A percentile compares a stretch with the other conserved stretches of the same genome.
These are phyloP conservation scores for Pediacus dermestoides DNA, from an alignment of 2,888 invertebrate species.

Conservation along the genomic window DNA sequence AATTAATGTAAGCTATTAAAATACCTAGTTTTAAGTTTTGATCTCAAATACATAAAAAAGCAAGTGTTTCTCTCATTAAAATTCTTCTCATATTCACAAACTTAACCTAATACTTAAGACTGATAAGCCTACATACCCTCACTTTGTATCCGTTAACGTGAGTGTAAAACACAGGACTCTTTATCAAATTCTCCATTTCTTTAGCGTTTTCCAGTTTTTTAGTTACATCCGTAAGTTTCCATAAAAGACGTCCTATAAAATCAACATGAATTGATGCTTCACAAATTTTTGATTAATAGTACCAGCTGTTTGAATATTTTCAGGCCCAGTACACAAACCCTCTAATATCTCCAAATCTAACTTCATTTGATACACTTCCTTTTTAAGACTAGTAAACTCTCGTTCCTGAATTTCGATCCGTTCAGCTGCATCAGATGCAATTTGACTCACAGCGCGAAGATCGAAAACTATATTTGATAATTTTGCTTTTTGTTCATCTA, in stretches of 20 bases:
- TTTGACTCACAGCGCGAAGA: conserved; percentile 52
- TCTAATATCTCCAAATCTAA: conserved; percentile 52
- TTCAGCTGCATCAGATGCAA: conserved; percentile 53
- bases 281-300: no score
- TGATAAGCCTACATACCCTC: conserved; percentile 57
- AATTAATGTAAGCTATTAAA: no score
- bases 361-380: conserved; percentile 49
- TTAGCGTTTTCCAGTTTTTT: conserved; percentile 66
- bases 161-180: conserved; percentile 67
- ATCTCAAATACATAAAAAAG: no score
- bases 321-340: conserved; percentile 29
- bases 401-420: conserved; percentile 53
- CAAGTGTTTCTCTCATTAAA: no score
- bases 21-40: no score
- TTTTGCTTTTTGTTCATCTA: conserved; percentile 50
- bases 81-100: no score
- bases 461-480: conserved; percentile 52
- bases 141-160: conserved; percentile 72
- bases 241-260: conserved; percentile 61
- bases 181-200: conserved; percentile 59
- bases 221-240: conserved; percentile 66
- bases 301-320: no score
- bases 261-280: no score
- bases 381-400: conserved; percentile 46
- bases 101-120: no score